phyloP scores from a whole-genome alignment of 2,888 invertebrate species.

The Pristionchus arcanus region DNA sequence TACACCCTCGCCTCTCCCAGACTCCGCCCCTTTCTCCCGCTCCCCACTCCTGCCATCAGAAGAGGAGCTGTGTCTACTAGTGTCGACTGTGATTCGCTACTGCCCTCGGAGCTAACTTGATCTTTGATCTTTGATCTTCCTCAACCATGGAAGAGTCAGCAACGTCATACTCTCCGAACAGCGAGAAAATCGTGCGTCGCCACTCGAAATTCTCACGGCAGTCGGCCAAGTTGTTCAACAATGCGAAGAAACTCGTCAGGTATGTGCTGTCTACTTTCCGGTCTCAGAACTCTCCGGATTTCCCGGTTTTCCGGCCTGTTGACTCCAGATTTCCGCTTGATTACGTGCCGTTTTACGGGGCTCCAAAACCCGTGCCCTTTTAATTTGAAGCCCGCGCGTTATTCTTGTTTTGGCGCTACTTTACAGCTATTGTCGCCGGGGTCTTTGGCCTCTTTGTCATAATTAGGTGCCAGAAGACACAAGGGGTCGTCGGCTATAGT shows the following conservation, averaged over 20 bases:
- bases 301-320: neutral
- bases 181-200: neutral
- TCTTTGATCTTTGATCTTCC: slow-evolving; percentile 27
- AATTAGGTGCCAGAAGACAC: neutral
- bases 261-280: neutral
- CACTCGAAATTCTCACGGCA: slow-evolving; percentile 41
- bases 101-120: neutral
- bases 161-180: neutral
- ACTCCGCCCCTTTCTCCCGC: slow-evolving; percentile 36
- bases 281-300: neutral
- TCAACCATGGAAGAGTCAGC: slow-evolving; percentile 13
- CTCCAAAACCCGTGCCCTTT: neutral
- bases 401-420: neutral
- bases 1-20: neutral
- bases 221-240: slow-evolving; percentile 20
- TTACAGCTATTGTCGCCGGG: neutral
- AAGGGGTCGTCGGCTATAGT: slow-evolving; percentile 25
- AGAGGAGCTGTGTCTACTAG: neutral
- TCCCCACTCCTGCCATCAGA: neutral
- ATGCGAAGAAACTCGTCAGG: slow-evolving; percentile 49
- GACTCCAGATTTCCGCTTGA: neutral
- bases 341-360: neutral
- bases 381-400: neutral
- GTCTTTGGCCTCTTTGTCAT: neutral
- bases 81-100: neutral